A percentile compares a stretch with the other conserved stretches of the same genome.
phyloP scores from a whole-genome alignment of 2,888 invertebrate genomes.

The Latheticus oryzae region DNA sequence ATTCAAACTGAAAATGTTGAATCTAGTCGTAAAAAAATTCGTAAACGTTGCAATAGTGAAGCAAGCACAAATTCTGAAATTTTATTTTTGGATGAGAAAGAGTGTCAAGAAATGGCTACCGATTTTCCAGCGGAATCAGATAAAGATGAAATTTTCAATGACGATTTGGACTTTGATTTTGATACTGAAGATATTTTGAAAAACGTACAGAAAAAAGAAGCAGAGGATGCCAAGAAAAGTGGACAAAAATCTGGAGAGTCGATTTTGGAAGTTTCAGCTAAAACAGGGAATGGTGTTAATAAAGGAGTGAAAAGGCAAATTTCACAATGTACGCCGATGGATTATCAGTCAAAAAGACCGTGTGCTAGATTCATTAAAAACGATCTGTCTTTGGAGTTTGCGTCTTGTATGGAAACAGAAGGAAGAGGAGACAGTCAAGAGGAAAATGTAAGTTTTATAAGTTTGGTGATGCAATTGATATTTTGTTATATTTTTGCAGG shows the following conservation, averaged over 20 bases:
- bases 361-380: conserved; percentile 53
- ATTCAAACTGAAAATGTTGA: conserved; percentile 4
- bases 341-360: conserved; percentile 40
- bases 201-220: neutral
- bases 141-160: conserved; percentile 1
- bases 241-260: conserved; percentile 2
- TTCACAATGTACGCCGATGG: conserved; percentile 1
- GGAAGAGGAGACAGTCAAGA: conserved; percentile 17
- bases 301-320: conserved; percentile 26
- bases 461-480: too few species aligned
- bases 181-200: conserved; percentile 21
- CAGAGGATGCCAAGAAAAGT: neutral
- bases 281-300: neutral
- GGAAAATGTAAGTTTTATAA: neutral
- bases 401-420: conserved; percentile 30
- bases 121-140: neutral
- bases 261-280: neutral
- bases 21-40: neutral
- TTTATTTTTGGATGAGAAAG: too few species aligned
- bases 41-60: too few species aligned
- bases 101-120: too few species aligned
- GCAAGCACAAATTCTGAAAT: too few species aligned
- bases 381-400: conserved; percentile 55
- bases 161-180: conserved; percentile 18
- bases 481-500: too few species aligned